A percentile compares a stretch with the other conserved stretches of the same genome.
These are phyloP conservation scores for Chlamydotis undulata DNA, from an alignment of 2,113 vertebrate genomes.

Conservation along the genomic window DNA sequence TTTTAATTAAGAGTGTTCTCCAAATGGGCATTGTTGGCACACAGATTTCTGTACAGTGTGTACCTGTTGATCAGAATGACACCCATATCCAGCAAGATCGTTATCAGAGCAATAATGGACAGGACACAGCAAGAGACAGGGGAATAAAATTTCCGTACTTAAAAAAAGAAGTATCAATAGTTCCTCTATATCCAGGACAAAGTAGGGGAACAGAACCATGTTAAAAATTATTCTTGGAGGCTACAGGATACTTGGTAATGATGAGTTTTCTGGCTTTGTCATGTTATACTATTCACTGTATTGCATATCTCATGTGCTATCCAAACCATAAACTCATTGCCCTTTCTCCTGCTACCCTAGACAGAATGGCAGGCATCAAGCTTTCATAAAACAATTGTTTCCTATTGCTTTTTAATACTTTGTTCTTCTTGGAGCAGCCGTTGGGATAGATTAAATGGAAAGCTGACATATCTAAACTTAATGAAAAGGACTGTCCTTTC, in stretches of 20 bases:
- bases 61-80: neutral
- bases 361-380: neutral
- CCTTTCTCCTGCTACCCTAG: neutral
- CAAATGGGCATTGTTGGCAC: neutral
- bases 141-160: constrained; percentile 12
- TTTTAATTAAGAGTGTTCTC: constrained; percentile 34
- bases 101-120: constrained; percentile 16
- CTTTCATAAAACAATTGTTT: neutral
- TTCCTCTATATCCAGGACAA: neutral
- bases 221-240: neutral
- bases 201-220: neutral
- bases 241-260: neutral
- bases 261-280: neutral
- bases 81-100: neutral
- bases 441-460: neutral
- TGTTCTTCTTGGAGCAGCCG: neutral
- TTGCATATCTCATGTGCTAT: neutral
- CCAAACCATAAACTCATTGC: neutral
- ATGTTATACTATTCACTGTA: neutral
- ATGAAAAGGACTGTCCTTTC: neutral
- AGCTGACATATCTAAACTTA: neutral
- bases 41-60: neutral
- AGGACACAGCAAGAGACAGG: neutral
- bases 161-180: neutral
- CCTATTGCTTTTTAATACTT: neutral